Percentiles rank a stretch among this genome's conserved stretches.
Conservation (phyloP, 2,113 vertebrate genomes). For the Oenanthe melanoleuca region DNA sequence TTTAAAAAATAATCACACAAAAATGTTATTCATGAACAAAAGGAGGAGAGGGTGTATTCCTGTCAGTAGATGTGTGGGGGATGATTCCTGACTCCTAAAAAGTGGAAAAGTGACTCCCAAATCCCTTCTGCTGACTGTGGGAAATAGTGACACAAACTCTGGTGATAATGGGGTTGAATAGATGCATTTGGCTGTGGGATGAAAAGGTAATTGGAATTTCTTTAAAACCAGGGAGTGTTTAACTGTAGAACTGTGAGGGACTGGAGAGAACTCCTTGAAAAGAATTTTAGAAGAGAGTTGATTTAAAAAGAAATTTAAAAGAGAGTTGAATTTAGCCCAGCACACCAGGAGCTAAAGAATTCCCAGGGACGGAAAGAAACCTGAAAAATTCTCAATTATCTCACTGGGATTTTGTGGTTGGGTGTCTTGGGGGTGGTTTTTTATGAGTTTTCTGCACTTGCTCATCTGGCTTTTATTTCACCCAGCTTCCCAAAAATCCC, state of each 20-base stretch:
- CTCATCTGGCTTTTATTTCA: background rate
- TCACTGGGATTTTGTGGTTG: background rate
- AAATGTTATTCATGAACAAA: background rate
- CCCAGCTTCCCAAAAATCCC: background rate
- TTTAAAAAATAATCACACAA: background rate
- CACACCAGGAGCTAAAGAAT: background rate
- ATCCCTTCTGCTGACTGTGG: background rate
- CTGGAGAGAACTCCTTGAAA: background rate
- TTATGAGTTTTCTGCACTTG: background rate
- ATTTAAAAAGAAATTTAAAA: background rate
- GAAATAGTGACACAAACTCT: background rate
- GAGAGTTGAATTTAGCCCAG: background rate
- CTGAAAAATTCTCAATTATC: background rate
- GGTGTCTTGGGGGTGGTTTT: too few relatives aligned
- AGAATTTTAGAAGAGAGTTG: too few relatives aligned
- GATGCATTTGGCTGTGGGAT: background rate
- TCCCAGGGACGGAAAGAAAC: background rate
- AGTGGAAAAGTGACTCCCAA: background rate
- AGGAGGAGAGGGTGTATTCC: background rate
- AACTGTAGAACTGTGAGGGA: background rate
- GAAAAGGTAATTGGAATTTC: background rate
- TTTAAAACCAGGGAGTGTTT: background rate
- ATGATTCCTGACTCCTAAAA: background rate
- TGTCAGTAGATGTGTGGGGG: background rate
- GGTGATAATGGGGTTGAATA: fast-evolving